Evolutionary conservation across 2,888 invertebrate genomes (phyloP), one percentile per base, ranked within the genome.

Genomic region (Limnephilus marmoratus): DNA sequence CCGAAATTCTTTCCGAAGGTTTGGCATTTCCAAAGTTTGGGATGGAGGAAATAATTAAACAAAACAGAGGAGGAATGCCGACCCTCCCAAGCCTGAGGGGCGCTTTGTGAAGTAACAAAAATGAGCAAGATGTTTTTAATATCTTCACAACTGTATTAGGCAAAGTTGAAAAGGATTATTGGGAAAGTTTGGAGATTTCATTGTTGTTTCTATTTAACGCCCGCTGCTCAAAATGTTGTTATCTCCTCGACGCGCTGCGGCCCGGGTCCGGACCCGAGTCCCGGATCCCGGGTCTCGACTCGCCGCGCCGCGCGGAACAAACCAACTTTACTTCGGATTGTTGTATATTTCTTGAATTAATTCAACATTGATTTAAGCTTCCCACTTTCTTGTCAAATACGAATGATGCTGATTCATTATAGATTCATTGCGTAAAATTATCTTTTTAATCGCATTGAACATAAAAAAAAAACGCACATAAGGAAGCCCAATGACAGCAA

Each of bases 101-200:
- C 88, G 92, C 93, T 93, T 93, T 92, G 91, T 91, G 86, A 91
- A 93, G 92, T 90, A 92, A 92, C 93, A 93, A 93, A 93, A 93
- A 93, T 93, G 93, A 93, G 93, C 93, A 93, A 93, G 93, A 93
- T 93, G 93, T 93, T 93, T 93, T 93, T 93, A 93, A 93, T 93
- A 93, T 93, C 93, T 93, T 93, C 93, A 93, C 93, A 93, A 93
- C 93, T 93, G 93, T 93, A 93, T 93, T 93, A 93, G 92, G 92
- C 92, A 91, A 92, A 93, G 93, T 93, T 93, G 93, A 92, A 93
- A 93, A 93, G 93, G 93, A 93, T 93, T 93, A 93, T 93, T 93
- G 93, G 90, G 92, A 92, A 93, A 93, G 93, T 93, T 93, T 91
- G 88, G 85, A 92, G 93, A 93, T 93, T 93, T 93, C 93, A 93